A percentile compares a stretch with the other conserved stretches of the same genome.
Evolutionary conservation across 1,140 invertebrate species (phyloP).

Genomic region (Limonius californicus): DNA sequence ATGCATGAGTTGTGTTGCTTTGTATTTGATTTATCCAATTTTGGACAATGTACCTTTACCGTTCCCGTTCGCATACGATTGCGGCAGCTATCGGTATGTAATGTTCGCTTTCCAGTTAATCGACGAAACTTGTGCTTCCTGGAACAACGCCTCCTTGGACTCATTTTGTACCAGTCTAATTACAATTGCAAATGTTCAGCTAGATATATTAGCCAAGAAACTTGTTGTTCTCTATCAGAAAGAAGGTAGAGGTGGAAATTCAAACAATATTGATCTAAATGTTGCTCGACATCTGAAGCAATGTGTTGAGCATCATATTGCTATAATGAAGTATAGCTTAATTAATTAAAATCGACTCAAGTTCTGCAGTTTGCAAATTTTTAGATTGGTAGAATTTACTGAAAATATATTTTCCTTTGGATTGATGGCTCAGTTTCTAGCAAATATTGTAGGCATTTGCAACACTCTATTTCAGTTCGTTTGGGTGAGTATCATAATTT

Average conservation of each 20-base stretch:
- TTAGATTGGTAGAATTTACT: conserved; percentile 20
- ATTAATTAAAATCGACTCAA: background rate
- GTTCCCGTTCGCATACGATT: conserved; percentile 17
- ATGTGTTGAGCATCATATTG: conserved; percentile 17
- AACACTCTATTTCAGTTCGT: conserved; percentile 35
- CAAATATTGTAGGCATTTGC: conserved; percentile 35
- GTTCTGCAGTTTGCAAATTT: background rate
- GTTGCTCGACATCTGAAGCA: background rate
- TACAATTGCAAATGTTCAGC: conserved; percentile 16
- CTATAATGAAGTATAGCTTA: conserved; percentile 20
- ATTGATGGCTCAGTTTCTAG: conserved; percentile 34
- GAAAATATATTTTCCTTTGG: conserved; percentile 30
- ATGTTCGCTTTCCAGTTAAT: conserved; percentile 20
- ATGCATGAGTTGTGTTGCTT: background rate
- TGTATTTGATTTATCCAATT: conserved; percentile 13
- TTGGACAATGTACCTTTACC: conserved; percentile 14
- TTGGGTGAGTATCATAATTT: conserved; percentile 24
- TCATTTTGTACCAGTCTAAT: conserved; percentile 16
- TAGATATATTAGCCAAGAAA: conserved; percentile 14
- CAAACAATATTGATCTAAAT: background rate
- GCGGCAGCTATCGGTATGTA: conserved; percentile 2
- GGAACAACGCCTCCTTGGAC: conserved; percentile 20
- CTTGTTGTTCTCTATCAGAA: background rate
- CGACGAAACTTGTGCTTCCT: background rate
- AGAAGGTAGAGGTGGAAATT: background rate